phyloP scores from a whole-genome alignment of 2,888 invertebrate genomes.

The Teleiodes luculella region DNA sequence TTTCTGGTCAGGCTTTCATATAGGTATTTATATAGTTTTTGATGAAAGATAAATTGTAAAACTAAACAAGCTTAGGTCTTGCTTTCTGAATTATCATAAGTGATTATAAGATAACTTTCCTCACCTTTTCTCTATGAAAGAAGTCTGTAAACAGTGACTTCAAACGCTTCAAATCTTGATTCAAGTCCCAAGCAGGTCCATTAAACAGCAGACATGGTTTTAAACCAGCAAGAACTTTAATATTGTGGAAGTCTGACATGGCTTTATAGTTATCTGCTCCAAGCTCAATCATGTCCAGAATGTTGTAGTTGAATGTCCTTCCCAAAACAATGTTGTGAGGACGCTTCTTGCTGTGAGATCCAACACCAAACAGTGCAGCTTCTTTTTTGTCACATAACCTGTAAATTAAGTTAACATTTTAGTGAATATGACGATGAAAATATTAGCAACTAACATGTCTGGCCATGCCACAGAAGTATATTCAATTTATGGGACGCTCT shows the following conservation, averaged over 20 bases:
- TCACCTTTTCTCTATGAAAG: constrained; percentile 88
- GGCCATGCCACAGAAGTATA: too few relatives aligned
- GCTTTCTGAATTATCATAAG: too few relatives aligned
- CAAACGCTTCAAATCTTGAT: constrained; percentile 87
- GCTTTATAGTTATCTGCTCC: constrained; percentile 91
- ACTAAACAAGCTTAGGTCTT: too few relatives aligned
- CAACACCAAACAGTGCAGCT: constrained; percentile 93
- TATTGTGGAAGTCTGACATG: constrained; percentile 87
- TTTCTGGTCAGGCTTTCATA: too few relatives aligned
- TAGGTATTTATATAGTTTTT: too few relatives aligned
- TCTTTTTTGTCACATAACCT: constrained; percentile 89
- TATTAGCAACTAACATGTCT: too few relatives aligned
- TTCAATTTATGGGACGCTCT: too few relatives aligned
- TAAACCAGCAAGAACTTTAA: constrained; percentile 87
- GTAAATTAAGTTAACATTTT: constrained; percentile 24
- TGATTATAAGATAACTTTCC: neutral
- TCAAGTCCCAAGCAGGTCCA: constrained; percentile 93
- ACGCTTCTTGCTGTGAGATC: constrained; percentile 95
- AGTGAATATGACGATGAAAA: too few relatives aligned
- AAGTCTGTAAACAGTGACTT: constrained; percentile 95
- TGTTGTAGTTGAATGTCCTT: constrained; percentile 91
- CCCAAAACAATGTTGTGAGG: constrained; percentile 95
- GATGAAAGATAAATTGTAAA: too few relatives aligned
- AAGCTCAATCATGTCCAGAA: constrained; percentile 98
- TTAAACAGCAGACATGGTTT: constrained; percentile 96